phyloP scores from a whole-genome alignment of 2,797 vertebrate species.

The Typhlichthys subterraneus region DNA sequence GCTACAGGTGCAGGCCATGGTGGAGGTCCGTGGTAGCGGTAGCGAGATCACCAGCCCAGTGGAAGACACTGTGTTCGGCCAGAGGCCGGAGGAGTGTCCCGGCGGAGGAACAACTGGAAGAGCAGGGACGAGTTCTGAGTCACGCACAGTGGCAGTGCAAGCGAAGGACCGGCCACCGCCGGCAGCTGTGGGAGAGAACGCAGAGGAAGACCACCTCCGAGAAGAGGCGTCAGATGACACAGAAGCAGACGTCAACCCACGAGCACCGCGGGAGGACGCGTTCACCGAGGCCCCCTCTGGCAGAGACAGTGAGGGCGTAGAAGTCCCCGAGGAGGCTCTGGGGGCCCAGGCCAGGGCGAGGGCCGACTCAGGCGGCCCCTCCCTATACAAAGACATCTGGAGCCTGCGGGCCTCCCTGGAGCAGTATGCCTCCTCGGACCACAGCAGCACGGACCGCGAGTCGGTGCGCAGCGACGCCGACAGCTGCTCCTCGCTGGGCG shows the following conservation, averaged over 20 bases:
- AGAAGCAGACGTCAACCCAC: too few relatives aligned
- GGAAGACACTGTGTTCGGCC: constrained; percentile 12
- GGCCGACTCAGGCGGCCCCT: constrained; percentile 65
- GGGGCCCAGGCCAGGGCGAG: constrained; percentile 52
- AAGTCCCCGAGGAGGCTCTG: constrained; percentile 44
- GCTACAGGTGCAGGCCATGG: constrained; percentile 80
- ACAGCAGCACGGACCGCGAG: constrained; percentile 91
- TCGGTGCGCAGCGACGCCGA: constrained; percentile 90
- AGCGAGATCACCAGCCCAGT: constrained; percentile 27
- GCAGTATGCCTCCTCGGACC: constrained; percentile 88
- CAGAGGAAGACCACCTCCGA: constrained; percentile 42
- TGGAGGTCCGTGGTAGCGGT: constrained; percentile 51
- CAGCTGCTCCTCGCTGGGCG: constrained; percentile 84
- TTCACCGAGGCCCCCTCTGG: constrained; percentile 6
- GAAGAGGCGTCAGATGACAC: constrained; percentile 2
- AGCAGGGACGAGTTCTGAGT: neutral
- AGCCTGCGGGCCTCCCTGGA: constrained; percentile 93
- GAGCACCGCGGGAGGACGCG: constrained; percentile 4
- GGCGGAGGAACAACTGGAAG: constrained; percentile 39
- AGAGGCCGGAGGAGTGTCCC: constrained; percentile 28
- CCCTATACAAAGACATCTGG: constrained; percentile 92
- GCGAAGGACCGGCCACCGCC: constrained; percentile 5
- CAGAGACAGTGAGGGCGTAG: constrained; percentile 39
- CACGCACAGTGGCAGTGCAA: constrained; percentile 4
- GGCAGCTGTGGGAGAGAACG: constrained; percentile 17